These are phyloP conservation scores for Tapirus terrestris DNA, from an alignment of 2,113 vertebrate genomes.

Conservation along the genomic window DNA sequence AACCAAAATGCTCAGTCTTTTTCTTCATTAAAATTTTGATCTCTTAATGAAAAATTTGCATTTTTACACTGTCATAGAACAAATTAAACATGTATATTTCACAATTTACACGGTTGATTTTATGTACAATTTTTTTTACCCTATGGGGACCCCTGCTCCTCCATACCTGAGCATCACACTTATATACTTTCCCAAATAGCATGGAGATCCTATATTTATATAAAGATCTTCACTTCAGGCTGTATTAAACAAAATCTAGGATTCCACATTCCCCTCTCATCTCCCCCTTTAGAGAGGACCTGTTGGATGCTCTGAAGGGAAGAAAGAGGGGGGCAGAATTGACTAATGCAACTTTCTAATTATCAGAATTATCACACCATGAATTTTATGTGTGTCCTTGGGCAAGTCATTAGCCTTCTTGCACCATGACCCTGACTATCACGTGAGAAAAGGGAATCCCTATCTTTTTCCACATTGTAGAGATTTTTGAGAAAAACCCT, in stretches of 20 bases:
- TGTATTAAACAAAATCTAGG: not conserved
- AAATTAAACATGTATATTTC: not conserved
- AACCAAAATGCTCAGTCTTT: not conserved
- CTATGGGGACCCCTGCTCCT: not conserved
- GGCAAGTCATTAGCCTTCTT: not conserved
- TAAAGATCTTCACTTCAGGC: not conserved
- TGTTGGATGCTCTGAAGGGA: not conserved
- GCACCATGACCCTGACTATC: not conserved
- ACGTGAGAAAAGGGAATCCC: not conserved
- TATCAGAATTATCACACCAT: not conserved
- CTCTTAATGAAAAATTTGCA: constrained; percentile 16
- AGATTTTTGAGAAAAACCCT: not conserved
- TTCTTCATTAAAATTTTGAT: constrained; percentile 37
- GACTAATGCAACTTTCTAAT: not conserved
- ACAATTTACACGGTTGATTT: not conserved
- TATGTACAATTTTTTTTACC: not conserved
- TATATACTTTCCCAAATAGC: not conserved
- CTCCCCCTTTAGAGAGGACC: not conserved
- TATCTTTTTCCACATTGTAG: not conserved
- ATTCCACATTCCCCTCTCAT: accelerated
- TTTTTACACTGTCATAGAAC: not conserved
- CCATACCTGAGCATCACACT: not conserved
- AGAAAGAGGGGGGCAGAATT: not conserved
- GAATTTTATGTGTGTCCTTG: not conserved
- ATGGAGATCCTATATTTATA: not conserved